These are phyloP conservation scores for Psittacus erithacus DNA, from an alignment of 2,113 vertebrate genomes.

Conservation along the genomic window DNA sequence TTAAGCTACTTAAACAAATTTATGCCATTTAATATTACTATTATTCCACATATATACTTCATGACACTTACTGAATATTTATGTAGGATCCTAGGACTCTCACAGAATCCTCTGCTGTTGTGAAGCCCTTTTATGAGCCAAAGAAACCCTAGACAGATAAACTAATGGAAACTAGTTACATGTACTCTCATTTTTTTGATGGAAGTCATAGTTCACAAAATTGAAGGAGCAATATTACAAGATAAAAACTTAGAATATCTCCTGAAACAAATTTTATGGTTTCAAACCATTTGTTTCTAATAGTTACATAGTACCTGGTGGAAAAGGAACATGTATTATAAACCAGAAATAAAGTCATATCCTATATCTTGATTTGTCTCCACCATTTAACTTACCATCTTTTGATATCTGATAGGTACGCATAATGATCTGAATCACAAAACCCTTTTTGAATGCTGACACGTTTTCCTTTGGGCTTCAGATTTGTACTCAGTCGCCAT, in stretches of 20 bases:
- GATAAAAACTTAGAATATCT: neutral
- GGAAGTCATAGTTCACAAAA: neutral
- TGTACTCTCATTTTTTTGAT: neutral
- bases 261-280: neutral
- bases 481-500: neutral
- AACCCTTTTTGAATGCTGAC: neutral
- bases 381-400: neutral
- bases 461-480: neutral
- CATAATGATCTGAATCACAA: neutral
- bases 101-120: neutral
- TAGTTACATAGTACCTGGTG: neutral
- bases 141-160: neutral
- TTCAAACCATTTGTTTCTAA: neutral
- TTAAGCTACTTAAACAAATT: neutral
- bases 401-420: neutral
- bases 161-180: neutral
- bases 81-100: neutral
- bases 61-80: neutral
- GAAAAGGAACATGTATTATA: neutral
- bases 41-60: neutral
- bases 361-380: neutral
- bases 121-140: neutral
- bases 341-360: neutral
- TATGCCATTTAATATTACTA: neutral
- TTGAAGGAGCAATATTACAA: neutral